These are phyloP conservation scores for Choristoneura rosaceana DNA, from an alignment of 2,888 invertebrate genomes.

Conservation along the genomic window DNA sequence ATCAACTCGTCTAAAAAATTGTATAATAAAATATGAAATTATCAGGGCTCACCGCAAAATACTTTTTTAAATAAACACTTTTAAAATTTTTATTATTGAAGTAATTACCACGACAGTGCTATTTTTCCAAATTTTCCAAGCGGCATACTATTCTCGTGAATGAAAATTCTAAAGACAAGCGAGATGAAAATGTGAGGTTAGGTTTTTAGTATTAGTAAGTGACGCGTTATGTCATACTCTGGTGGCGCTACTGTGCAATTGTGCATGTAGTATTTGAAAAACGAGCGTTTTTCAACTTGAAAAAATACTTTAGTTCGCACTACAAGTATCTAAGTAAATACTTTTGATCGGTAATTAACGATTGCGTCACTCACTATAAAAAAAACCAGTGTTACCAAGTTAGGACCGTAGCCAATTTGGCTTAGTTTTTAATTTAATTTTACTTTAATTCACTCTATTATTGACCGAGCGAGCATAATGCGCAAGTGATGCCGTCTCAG, in stretches of 20 bases:
- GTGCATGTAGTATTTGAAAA: not conserved
- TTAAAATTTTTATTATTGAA: constrained; percentile 57
- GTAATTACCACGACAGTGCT: constrained; percentile 81
- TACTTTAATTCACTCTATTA: too few relatives aligned
- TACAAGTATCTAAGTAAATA: too few relatives aligned
- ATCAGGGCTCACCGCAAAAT: constrained; percentile 50
- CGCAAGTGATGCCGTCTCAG: too few relatives aligned
- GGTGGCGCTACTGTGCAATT: constrained; percentile 23
- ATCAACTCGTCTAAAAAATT: not conserved
- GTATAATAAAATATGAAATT: constrained; percentile 17
- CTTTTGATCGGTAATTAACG: too few relatives aligned
- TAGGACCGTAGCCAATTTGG: too few relatives aligned
- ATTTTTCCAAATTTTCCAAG: constrained; percentile 84
- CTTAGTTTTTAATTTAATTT: too few relatives aligned
- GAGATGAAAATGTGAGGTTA: constrained; percentile 61
- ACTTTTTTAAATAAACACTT: constrained; percentile 48
- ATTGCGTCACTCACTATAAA: too few relatives aligned
- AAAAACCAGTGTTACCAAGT: too few relatives aligned
- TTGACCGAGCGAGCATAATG: too few relatives aligned
- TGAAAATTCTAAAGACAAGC: constrained; percentile 49
- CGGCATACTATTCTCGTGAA: constrained; percentile 80
- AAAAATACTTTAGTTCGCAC: too few relatives aligned
- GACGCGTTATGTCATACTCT: constrained; percentile 59
- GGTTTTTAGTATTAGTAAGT: constrained; percentile 50
- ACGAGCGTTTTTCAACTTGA: not conserved